phyloP scores from a whole-genome alignment of 1,140 invertebrate genomes.

The Calosoma granatense region DNA sequence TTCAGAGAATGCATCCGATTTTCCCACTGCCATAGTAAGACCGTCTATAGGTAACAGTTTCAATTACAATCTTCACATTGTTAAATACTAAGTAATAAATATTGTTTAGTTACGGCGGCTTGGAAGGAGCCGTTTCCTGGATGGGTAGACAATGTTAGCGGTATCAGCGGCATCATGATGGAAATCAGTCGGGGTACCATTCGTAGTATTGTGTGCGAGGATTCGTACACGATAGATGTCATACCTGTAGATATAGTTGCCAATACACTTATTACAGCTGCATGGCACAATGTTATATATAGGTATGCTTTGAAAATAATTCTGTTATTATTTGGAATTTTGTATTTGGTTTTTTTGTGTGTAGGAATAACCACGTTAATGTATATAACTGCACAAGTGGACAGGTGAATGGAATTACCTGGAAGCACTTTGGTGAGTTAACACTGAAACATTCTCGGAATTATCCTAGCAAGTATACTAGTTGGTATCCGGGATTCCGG shows the following conservation, averaged over 20 bases:
- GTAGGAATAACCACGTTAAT: too few relatives aligned
- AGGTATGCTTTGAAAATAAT: too few relatives aligned
- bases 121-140: slow-evolving; percentile 69
- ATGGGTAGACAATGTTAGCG: slow-evolving; percentile 95
- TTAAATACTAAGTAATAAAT: slow-evolving; percentile 2
- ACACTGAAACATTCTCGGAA: slow-evolving; percentile 59
- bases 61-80: too few relatives aligned
- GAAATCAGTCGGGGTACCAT: slow-evolving; percentile 79
- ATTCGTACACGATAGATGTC: slow-evolving; percentile 65
- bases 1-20: slow-evolving; percentile 41
- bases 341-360: too few relatives aligned
- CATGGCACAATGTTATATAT: slow-evolving; percentile 59
- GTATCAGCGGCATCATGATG: slow-evolving; percentile 66
- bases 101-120: slow-evolving; percentile 57
- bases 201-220: slow-evolving; percentile 67
- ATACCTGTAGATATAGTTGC: slow-evolving; percentile 88
- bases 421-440: slow-evolving; percentile 63
- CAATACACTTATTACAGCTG: slow-evolving; percentile 74
- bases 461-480: slow-evolving; percentile 70
- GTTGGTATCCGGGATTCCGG: slow-evolving; percentile 75
- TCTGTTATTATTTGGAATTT: background rate
- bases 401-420: slow-evolving; percentile 68
- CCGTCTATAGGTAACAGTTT: slow-evolving; percentile 69
- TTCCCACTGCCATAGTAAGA: slow-evolving; percentile 82
- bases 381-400: slow-evolving; percentile 93